phyloP scores from a whole-genome alignment of 2,888 invertebrate genomes.

The Ochropleura leucogaster region DNA sequence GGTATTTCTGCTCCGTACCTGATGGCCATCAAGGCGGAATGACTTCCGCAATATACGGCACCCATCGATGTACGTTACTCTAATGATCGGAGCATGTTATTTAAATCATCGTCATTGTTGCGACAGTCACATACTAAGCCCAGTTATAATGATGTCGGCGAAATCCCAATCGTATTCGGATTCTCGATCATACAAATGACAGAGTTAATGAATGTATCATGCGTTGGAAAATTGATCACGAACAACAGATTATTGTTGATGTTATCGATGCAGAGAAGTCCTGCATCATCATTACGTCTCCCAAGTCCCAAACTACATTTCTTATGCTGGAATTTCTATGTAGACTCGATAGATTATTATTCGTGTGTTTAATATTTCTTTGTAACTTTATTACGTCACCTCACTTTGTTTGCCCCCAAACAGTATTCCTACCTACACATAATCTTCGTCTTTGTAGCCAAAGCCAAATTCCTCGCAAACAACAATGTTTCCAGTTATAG shows the following conservation, averaged over 20 bases:
- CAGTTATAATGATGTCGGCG: conserved; percentile 48
- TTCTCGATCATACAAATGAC: conserved; percentile 43
- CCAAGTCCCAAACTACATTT: neutral
- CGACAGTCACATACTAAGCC: conserved; percentile 24
- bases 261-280: neutral
- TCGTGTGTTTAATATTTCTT: conserved; percentile 24
- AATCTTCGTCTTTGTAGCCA: conserved; percentile 26
- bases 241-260: conserved; percentile 12
- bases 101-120: conserved; percentile 54
- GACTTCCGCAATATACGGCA: conserved; percentile 56
- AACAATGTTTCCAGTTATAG: conserved; percentile 48
- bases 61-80: conserved; percentile 26
- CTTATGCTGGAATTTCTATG: no score
- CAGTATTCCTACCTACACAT: conserved; percentile 9
- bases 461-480: conserved; percentile 32
- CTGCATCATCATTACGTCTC: neutral
- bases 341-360: neutral
- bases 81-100: conserved; percentile 51
- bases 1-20: conserved; percentile 47
- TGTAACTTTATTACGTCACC: conserved; percentile 17
- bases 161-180: conserved; percentile 22
- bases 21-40: conserved; percentile 48
- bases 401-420: conserved; percentile 18
- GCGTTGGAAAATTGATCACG: conserved; percentile 22
- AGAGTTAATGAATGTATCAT: conserved; percentile 27